Base-by-base conservation (phyloP, 2,113 vertebrate genomes). In the Corythornis madagascariensis region DNA sequence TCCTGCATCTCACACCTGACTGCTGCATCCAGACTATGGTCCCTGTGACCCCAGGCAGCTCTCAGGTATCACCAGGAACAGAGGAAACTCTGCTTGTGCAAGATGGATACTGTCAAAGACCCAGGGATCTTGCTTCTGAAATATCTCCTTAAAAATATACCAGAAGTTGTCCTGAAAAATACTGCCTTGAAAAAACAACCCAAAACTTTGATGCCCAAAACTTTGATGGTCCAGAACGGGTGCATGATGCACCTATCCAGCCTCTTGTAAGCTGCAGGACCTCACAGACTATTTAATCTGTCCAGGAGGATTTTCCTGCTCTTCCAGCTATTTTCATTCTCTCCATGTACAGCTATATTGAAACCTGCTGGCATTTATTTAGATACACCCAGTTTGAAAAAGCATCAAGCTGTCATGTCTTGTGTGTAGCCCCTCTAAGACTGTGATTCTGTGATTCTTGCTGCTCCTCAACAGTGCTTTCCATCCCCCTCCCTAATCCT, bases 1-100 rank as follows among this genome's bases (percentile, higher is more conserved):
- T 15, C 13, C 45, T 7, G 1, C 31, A 10, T 13, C 11, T 59
- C 5, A 1, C 33, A 50, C 25, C 24, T 3, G 15, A 14, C 56
- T 0, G 0, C 13, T 47, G 47, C 0, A 2, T 17, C 25, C 22
- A 8, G 22, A 33, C 45, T 75, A 38, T 35, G 50, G 29, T 60
- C 13, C 38, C 40, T 65, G 33, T 14, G 55, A 26, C 17, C 6
- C 35, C 56, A 56, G 56, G 13, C 52, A 38, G 28, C 45, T 29
- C 35, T 4, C 7, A 25, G 26, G 19, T 63, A 42, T 12, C 43
- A 29, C 40, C 21, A 77, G 16, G 25, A 73, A 56, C 45, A 75
- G 67, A 16, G 28, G 45, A 87, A 89, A 60, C 18, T 12, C 2
- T 31, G 25, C 16, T n/a, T 55, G 8, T 45, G 29, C 6, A 28